Percentiles rank a stretch among this genome's conserved stretches.
Conservation (phyloP, 2,113 vertebrate genomes). For the Arizona elegans region DNA sequence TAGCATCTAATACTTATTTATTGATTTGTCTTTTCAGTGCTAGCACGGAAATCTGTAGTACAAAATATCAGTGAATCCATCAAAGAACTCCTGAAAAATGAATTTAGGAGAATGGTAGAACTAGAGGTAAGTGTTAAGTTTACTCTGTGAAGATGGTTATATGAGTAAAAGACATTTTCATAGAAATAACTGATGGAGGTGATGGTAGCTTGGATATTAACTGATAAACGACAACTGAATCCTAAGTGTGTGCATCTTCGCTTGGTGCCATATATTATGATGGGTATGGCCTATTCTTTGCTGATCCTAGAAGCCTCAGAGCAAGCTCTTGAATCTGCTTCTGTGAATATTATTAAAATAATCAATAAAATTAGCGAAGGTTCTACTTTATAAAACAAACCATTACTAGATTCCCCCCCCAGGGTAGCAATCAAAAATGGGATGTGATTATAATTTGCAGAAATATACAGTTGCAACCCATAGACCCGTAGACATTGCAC, state of each 20-base stretch:
- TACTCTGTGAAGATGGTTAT: background rate
- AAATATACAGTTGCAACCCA: background rate
- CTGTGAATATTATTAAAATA: background rate
- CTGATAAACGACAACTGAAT: background rate
- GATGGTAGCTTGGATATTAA: background rate
- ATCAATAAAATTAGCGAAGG: background rate
- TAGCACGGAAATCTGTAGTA: conserved; percentile 77
- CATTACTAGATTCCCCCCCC: background rate
- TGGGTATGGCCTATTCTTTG: background rate
- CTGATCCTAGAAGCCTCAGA: background rate
- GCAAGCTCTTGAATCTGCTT: background rate
- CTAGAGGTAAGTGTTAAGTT: conserved; percentile 80
- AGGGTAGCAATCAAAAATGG: background rate
- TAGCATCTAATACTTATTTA: conserved; percentile 1
- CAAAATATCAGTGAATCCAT: conserved; percentile 84
- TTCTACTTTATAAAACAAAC: background rate
- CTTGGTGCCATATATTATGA: background rate
- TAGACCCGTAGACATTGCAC: background rate
- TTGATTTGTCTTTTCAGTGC: conserved; percentile 72
- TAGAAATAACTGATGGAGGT: background rate
- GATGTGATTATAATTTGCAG: background rate
- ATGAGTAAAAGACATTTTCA: background rate
- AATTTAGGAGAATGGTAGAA: conserved; percentile 86
- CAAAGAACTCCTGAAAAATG: conserved; percentile 79
- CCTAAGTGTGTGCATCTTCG: background rate